Conservation (phyloP, 2,888 invertebrate genomes). For the Acrobasis repandana region DNA sequence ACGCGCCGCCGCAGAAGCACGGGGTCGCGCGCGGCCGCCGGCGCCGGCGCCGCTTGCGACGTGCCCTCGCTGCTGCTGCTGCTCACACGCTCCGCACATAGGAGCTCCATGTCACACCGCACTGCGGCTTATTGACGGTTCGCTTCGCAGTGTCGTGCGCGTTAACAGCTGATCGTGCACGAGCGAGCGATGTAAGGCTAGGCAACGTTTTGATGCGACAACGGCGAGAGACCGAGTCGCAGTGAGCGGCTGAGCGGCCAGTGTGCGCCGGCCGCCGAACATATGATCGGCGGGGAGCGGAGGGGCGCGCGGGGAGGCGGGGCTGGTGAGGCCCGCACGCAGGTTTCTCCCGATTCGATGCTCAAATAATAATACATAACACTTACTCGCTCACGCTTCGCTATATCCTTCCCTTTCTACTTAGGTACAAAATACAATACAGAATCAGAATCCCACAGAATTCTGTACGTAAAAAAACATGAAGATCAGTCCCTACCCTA, state of each 20-base stretch:
- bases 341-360: conserved; percentile 78
- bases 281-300: conserved; percentile 75
- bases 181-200: conserved; percentile 45
- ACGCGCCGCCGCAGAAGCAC: conserved; percentile 90
- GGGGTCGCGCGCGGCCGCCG: conserved; percentile 86
- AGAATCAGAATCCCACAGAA: conserved; percentile 45
- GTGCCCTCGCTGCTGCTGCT: conserved; percentile 57
- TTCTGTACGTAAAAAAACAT: not conserved
- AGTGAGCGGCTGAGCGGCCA: conserved; percentile 57
- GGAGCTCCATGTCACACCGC: conserved; percentile 82
- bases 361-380: conserved; percentile 76
- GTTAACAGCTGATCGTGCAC: conserved; percentile 70
- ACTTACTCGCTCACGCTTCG: conserved; percentile 68
- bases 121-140: conserved; percentile 71
- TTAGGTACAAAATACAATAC: conserved; percentile 41
- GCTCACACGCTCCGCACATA: conserved; percentile 83
- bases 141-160: conserved; percentile 48
- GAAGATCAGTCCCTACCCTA: too few relatives aligned
- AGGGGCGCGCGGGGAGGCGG: conserved; percentile 48
- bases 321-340: conserved; percentile 77
- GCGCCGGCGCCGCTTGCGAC: conserved; percentile 53
- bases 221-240: conserved; percentile 78
- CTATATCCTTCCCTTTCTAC: conserved; percentile 36
- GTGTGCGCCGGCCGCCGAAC: conserved; percentile 66
- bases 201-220: conserved; percentile 61